A percentile compares a stretch with the other conserved stretches of the same genome.
Evolutionary conservation across 2,888 invertebrate species (phyloP).

Genomic region (Dryocosmus kuriphilus): DNA sequence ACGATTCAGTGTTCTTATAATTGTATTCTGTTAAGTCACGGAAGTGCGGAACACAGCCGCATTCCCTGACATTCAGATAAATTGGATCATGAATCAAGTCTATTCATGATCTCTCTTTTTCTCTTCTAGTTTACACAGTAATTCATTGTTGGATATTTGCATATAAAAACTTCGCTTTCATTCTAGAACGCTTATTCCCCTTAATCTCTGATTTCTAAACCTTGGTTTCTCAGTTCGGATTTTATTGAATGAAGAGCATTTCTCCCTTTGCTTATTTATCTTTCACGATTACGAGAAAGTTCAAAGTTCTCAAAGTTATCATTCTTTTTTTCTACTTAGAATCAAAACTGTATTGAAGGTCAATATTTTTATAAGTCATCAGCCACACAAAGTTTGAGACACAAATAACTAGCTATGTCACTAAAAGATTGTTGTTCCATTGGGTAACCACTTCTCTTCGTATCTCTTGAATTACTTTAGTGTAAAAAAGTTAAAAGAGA

Average conservation of each 20-base stretch:
- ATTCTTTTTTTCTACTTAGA: background rate
- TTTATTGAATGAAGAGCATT: background rate
- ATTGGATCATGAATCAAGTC: background rate
- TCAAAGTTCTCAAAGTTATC: slow-evolving; percentile 27
- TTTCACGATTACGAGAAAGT: slow-evolving; percentile 13
- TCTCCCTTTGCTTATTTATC: background rate
- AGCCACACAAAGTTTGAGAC: background rate
- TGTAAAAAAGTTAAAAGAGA: background rate
- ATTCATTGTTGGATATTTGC: background rate
- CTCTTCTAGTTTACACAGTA: background rate
- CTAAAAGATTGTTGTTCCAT: background rate
- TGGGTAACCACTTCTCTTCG: background rate
- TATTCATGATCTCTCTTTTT: background rate
- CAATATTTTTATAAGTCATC: background rate
- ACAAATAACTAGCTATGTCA: background rate
- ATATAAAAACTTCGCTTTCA: background rate
- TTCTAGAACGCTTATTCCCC: background rate
- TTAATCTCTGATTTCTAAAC: background rate
- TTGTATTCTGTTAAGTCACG: background rate
- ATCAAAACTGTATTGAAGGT: background rate
- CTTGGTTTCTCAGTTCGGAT: background rate
- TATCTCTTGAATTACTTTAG: too few species aligned
- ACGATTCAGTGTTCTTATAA: background rate
- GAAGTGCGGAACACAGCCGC: background rate
- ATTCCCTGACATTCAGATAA: background rate